Base-by-base conservation (phyloP, 2,113 vertebrate genomes). In the Pachyramphus minor region DNA sequence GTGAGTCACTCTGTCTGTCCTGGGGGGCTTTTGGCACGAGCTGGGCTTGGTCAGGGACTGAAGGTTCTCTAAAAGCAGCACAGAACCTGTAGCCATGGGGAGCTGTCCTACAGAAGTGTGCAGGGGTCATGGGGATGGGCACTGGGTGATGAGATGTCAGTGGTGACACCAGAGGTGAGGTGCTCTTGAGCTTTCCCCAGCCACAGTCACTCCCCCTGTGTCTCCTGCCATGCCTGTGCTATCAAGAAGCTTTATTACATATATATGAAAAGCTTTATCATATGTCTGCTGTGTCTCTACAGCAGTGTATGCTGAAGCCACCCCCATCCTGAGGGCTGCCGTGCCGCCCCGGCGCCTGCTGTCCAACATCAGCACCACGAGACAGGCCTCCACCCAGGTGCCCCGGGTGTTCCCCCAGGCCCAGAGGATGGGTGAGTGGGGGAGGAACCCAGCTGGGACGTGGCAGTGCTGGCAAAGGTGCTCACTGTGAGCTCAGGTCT, bases 381-480 rank as follows among this genome's bases (percentile, higher is more conserved):
- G 98, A 69, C 99, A 99, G 95, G 98, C 98, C 7, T 99, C 99
- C 60, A 98, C 98, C 15, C 99, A 99, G 91, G 98, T 98, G 41
- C 99, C 99, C 19, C 98, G 94, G 1, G 93, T 98, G 30, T 24
- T 96, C 24, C 83, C 97, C 80, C 98, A 98, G 88, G 95, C 97
- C 10, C 99, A 99, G 66, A 98, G 98, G 98, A 98, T 99, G 94
- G 99, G 99, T 99, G 97, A 97, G 98, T 97, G 78, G 6, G 41
- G n/a, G 31, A 47, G 69, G 52, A 41, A 68, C 33, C 37, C 2
- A 3, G 11, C 25, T 58, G 1, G 5, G 47, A 22, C 30, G 4
- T 31, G 0, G 0, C 50, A 0, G 0, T 19, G 18, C 41, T 0
- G 9, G 60, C 16, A 8, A 24, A 76, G 58, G 66, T 27, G 25